Percentiles rank a stretch among this genome's conserved stretches.
These are phyloP conservation scores for Chrysaora quinquecirrha DNA, from an alignment of 30 jellyfish, hydroid and myxozoan genomes.

Conservation along the genomic window DNA sequence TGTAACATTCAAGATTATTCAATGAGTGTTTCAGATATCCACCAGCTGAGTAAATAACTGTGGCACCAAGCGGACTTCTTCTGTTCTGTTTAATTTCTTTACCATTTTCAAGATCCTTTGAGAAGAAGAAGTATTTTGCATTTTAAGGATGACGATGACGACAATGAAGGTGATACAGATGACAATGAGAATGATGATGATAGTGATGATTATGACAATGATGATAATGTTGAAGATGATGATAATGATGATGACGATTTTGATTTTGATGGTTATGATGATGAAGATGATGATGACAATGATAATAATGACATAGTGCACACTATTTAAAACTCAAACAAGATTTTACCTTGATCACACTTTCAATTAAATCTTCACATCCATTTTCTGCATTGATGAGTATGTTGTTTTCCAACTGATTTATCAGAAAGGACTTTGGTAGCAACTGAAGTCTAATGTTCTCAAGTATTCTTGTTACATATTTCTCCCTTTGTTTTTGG, in stretches of 20 bases:
- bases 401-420: conserved; percentile 64
- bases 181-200: too few species aligned
- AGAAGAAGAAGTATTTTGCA: too few species aligned
- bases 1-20: conserved; percentile 60
- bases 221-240: too few species aligned
- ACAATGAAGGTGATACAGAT: too few species aligned
- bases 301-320: too few species aligned
- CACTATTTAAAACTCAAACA: too few species aligned
- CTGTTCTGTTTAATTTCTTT: conserved; percentile 52
- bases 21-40: conserved; percentile 89
- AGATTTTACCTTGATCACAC: conserved; percentile 77
- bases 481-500: conserved; percentile 55
- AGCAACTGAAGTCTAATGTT: conserved; percentile 68
- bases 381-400: conserved; percentile 54
- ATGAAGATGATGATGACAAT: too few species aligned
- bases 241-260: too few species aligned
- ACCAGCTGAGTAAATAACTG: conserved; percentile 88
- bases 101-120: conserved; percentile 55
- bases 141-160: too few species aligned
- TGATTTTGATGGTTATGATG: too few species aligned
- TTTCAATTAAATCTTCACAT: conserved; percentile 33
- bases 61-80: conserved; percentile 80
- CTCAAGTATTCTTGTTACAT: conserved; percentile 47
- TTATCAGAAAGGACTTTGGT: conserved; percentile 67
- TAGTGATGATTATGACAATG: too few species aligned